These are phyloP conservation scores for Frankliniella fusca DNA, from an alignment of 2,888 invertebrate species.

Conservation along the genomic window DNA sequence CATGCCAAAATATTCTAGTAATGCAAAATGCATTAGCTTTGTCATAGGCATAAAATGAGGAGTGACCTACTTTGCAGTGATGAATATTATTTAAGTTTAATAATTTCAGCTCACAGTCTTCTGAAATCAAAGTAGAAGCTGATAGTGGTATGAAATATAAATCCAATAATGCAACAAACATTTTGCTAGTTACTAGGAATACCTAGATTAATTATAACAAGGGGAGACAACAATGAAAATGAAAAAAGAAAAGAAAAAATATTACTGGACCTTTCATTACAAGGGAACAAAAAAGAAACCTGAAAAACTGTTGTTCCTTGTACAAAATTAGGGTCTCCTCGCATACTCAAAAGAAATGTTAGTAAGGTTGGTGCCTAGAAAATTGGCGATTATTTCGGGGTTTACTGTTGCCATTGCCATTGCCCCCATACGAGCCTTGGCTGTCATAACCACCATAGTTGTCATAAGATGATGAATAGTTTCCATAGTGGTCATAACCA, in stretches of 20 bases:
- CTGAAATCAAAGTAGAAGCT: too few relatives aligned
- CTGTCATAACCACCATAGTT: slow-evolving; percentile 43
- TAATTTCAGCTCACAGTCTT: too few relatives aligned
- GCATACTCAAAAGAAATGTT: not conserved
- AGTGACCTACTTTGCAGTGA: too few relatives aligned
- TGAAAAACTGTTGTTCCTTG: not conserved
- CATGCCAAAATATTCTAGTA: too few relatives aligned
- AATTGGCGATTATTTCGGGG: not conserved
- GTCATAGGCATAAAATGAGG: too few relatives aligned
- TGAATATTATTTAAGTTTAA: too few relatives aligned
- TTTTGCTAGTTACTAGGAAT: not conserved
- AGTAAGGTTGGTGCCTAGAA: slow-evolving; percentile 5
- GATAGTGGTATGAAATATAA: not conserved
- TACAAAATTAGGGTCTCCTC: not conserved
- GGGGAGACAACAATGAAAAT: not conserved
- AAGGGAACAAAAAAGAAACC: not conserved
- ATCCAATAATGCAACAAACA: slow-evolving; percentile 8
- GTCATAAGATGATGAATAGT: slow-evolving; percentile 44
- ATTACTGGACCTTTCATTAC: not conserved
- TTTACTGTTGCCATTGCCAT: slow-evolving; percentile 43
- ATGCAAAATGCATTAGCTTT: too few relatives aligned
- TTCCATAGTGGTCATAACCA: slow-evolving; percentile 38
- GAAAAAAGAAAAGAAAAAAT: not conserved
- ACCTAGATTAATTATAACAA: slow-evolving; percentile 6
- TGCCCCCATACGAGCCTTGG: slow-evolving; percentile 40